phyloP scores from a whole-genome alignment of 2,888 invertebrate genomes.

The Dilophus febrilis region DNA sequence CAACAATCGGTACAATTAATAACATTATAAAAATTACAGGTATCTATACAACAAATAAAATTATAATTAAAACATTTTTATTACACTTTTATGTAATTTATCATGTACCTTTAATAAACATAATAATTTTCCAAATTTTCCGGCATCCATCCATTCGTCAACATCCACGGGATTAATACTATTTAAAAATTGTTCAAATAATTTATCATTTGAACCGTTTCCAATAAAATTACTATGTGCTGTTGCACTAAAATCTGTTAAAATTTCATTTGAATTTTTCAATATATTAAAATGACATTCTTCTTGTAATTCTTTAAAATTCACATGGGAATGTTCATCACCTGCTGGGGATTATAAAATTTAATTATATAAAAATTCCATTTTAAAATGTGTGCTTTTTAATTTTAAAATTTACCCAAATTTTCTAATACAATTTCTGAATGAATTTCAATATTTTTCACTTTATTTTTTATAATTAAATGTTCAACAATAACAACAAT shows the following conservation, averaged over 20 bases:
- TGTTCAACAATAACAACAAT: slow-evolving; percentile 15
- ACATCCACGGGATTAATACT: slow-evolving; percentile 9
- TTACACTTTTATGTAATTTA: not conserved
- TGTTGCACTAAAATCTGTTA: not conserved
- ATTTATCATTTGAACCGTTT: not conserved
- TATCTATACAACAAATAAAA: slow-evolving; percentile 21
- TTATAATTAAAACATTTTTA: not conserved
- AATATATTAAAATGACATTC: not conserved
- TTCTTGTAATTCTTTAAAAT: slow-evolving; percentile 1
- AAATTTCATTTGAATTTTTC: slow-evolving; percentile 1
- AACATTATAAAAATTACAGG: slow-evolving; percentile 35
- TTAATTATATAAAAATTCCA: too few relatives aligned
- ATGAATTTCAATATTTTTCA: not conserved
- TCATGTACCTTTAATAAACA: slow-evolving; percentile 8
- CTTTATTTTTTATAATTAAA: not conserved
- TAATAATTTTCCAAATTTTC: slow-evolving; percentile 3
- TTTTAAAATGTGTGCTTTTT: too few relatives aligned
- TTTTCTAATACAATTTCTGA: too few relatives aligned
- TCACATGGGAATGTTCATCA: too few relatives aligned
- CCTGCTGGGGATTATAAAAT: too few relatives aligned
- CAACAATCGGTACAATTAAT: slow-evolving; percentile 38
- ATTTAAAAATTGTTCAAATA: slow-evolving; percentile 5
- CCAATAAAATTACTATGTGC: not conserved
- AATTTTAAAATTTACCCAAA: too few relatives aligned
- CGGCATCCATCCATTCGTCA: slow-evolving; percentile 7